Evolutionary conservation across 2,797 vertebrate species (phyloP).

Genomic region (Galaxias olidus): DNA sequence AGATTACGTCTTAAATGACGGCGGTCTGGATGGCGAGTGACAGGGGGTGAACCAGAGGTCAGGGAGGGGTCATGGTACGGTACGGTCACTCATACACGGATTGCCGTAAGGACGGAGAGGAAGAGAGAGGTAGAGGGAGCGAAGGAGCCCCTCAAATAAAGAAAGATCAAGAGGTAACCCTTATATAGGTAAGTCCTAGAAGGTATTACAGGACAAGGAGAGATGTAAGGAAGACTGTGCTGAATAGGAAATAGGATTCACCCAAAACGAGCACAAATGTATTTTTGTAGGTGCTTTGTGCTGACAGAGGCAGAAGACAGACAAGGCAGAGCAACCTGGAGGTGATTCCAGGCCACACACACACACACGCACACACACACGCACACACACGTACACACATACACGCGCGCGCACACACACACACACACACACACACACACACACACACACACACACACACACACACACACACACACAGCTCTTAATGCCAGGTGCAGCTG

Average conservation of each 20-base stretch:
- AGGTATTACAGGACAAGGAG: background rate
- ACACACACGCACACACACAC: background rate
- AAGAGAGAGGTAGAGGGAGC: background rate
- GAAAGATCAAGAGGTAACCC: background rate
- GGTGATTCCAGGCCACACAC: constrained; percentile 16
- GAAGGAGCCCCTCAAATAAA: background rate
- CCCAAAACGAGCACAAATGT: too few species aligned
- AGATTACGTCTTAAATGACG: too few species aligned
- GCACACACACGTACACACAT: background rate
- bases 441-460: constrained; percentile 4
- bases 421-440: constrained; percentile 25
- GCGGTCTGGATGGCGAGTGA: too few species aligned
- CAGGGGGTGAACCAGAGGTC: too few species aligned
- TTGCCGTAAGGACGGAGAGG: background rate
- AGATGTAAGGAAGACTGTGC: too few species aligned
- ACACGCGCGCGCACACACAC: constrained; percentile 2
- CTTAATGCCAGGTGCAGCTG: constrained; percentile 13
- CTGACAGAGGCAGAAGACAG: constrained; percentile 7
- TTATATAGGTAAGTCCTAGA: too few species aligned
- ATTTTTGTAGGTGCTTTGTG: too few species aligned
- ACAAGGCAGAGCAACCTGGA: constrained; percentile 21
- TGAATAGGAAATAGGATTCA: too few species aligned
- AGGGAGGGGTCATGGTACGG: too few species aligned
- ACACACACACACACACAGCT: background rate
- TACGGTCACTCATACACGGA: too few species aligned